Evolutionary conservation across 2,113 vertebrate genomes (phyloP).

Genomic region (Etia nguti): DNA sequence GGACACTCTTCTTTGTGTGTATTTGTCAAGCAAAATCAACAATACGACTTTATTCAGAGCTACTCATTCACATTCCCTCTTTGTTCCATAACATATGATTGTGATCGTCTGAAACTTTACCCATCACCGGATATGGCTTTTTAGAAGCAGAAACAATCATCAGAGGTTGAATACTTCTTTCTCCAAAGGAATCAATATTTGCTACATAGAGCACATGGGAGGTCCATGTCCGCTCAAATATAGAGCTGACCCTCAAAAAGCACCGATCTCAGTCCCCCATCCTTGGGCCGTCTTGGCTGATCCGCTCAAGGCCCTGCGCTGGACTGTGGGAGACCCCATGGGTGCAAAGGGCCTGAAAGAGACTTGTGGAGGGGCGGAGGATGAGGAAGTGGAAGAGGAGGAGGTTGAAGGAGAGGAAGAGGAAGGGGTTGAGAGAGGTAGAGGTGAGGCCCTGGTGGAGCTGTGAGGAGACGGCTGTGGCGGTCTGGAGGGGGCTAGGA

Average conservation of each 20-base stretch:
- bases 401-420: slow-evolving; percentile 46
- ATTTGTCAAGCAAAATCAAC: slow-evolving; percentile 6
- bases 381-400: slow-evolving; percentile 47
- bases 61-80: slow-evolving; percentile 34
- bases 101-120: slow-evolving; percentile 18
- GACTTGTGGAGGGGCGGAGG: slow-evolving; percentile 45
- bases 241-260: slow-evolving; percentile 77
- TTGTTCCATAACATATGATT: slow-evolving; percentile 10
- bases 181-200: background rate
- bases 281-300: slow-evolving; percentile 71
- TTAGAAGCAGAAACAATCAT: slow-evolving; percentile 34
- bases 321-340: slow-evolving; percentile 62
- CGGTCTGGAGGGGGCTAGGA: slow-evolving; percentile 48
- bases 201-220: slow-evolving; percentile 12
- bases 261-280: slow-evolving; percentile 88
- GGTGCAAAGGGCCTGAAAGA: slow-evolving; percentile 75
- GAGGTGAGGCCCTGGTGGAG: slow-evolving; percentile 61
- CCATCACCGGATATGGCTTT: slow-evolving; percentile 58
- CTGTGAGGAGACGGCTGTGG: slow-evolving; percentile 68
- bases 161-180: slow-evolving; percentile 7
- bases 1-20: background rate
- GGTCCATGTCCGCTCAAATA: slow-evolving; percentile 2
- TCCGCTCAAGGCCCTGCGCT: slow-evolving; percentile 59
- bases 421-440: slow-evolving; percentile 54
- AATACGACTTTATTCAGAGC: slow-evolving; percentile 7